Evolutionary conservation across 2,888 invertebrate genomes (phyloP).

Genomic region (Metallyticus violacea): DNA sequence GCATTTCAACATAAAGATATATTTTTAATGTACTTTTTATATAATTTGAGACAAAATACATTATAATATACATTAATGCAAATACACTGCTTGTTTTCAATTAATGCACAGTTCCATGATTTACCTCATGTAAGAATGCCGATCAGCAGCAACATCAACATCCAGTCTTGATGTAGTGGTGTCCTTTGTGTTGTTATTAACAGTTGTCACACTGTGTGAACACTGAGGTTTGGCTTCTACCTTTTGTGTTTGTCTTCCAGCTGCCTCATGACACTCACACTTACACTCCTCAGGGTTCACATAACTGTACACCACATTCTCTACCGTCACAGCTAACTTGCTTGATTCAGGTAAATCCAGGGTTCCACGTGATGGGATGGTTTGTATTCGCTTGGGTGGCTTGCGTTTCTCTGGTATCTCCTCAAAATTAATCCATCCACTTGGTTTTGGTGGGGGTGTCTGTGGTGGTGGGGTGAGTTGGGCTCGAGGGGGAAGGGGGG

Average conservation of each 20-base stretch:
- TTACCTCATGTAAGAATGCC: conserved; percentile 42
- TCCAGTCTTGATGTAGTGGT: conserved; percentile 49
- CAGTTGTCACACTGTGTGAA: conserved; percentile 46
- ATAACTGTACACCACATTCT: conserved; percentile 62
- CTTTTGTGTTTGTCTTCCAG: conserved; percentile 29
- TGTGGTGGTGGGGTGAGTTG: conserved; percentile 42
- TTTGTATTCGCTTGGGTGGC: conserved; percentile 78
- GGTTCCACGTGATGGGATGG: conserved; percentile 58
- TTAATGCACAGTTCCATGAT: not conserved
- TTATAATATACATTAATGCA: no score
- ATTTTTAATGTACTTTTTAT: no score
- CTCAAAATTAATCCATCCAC: conserved; percentile 83
- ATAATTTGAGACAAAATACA: no score
- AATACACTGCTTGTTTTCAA: no score
- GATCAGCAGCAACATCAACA: not conserved
- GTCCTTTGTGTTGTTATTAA: conserved; percentile 37
- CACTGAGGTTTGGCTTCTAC: conserved; percentile 27
- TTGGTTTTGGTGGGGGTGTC: conserved; percentile 39
- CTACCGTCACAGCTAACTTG: conserved; percentile 47
- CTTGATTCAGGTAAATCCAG: conserved; percentile 41
- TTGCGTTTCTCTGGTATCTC: conserved; percentile 81
- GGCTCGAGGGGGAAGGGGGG: conserved; percentile 39
- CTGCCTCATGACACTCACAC: conserved; percentile 77
- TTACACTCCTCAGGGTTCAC: conserved; percentile 85
- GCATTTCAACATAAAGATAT: no score